Evolutionary conservation across 2,797 vertebrate genomes (phyloP).

Genomic region (Urophycis tenuis): DNA sequence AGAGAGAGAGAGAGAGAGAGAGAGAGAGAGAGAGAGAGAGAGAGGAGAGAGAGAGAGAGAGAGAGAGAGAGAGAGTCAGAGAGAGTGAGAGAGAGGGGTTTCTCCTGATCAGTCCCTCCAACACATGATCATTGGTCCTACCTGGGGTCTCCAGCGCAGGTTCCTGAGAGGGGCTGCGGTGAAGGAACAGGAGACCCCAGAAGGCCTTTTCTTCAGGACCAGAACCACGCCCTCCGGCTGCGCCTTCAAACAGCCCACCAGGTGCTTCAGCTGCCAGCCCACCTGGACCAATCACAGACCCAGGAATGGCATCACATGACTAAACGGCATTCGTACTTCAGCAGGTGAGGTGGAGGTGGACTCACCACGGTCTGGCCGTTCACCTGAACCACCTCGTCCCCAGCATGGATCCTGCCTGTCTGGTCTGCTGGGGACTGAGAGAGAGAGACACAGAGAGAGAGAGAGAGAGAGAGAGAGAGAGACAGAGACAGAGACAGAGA

Average conservation of each 20-base stretch:
- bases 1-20: too few relatives aligned
- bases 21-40: too few relatives aligned
- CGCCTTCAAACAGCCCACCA: conserved; percentile 83
- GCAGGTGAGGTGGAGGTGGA: conserved; percentile 1
- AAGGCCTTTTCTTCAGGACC: conserved; percentile 88
- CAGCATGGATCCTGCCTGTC: conserved; percentile 90
- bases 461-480: background rate
- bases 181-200: conserved; percentile 72
- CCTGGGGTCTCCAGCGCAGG: conserved; percentile 91
- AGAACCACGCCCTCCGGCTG: conserved; percentile 77
- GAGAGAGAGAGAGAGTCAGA: too few relatives aligned
- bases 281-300: conserved; percentile 70
- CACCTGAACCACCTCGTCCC: conserved; percentile 93
- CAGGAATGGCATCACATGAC: background rate
- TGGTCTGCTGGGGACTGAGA: conserved; percentile 86
- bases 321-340: background rate
- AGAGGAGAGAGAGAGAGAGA: too few relatives aligned
- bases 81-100: too few relatives aligned
- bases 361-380: conserved; percentile 94
- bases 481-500: background rate
- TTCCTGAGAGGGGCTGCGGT: conserved; percentile 85
- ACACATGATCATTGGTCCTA: conserved; percentile 53
- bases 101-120: too few relatives aligned
- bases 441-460: background rate
- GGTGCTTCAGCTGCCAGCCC: conserved; percentile 92